These are phyloP conservation scores for Channa argus DNA, from an alignment of 2,113 vertebrate genomes.

Conservation along the genomic window DNA sequence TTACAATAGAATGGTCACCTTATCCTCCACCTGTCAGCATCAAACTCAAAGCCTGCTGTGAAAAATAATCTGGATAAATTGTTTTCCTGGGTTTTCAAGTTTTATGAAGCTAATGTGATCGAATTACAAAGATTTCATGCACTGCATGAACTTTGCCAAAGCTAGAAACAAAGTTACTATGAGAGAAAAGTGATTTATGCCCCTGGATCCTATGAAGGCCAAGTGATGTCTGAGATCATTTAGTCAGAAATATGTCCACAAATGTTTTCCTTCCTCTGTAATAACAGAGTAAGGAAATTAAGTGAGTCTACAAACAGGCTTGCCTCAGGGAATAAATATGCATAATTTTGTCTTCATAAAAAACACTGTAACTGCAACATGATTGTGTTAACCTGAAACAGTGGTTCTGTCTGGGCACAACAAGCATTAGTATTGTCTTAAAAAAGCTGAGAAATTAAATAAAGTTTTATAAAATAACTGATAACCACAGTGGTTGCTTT, in stretches of 20 bases:
- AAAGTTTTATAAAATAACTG: too few relatives aligned
- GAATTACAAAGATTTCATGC: constrained; percentile 67
- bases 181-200: constrained; percentile 7
- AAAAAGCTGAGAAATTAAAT: background rate
- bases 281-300: constrained; percentile 52
- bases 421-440: background rate
- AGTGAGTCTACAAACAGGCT: constrained; percentile 14
- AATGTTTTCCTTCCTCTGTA: constrained; percentile 64
- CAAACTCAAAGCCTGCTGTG: constrained; percentile 38
- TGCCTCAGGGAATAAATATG: constrained; percentile 23
- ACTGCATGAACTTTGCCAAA: constrained; percentile 14
- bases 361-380: background rate
- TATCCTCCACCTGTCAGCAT: constrained; percentile 63
- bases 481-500: too few relatives aligned
- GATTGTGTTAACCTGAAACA: background rate
- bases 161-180: background rate
- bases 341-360: background rate
- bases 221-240: constrained; percentile 37
- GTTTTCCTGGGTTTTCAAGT: constrained; percentile 62
- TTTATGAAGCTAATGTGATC: constrained; percentile 69
- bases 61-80: constrained; percentile 66
- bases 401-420: background rate
- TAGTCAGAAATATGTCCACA: constrained; percentile 44
- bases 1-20: constrained; percentile 45
- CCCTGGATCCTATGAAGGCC: constrained; percentile 7